Percentiles rank a stretch among this genome's conserved stretches.
Evolutionary conservation across 2,113 vertebrate genomes (phyloP).

Genomic region (Myiopsitta monachus): DNA sequence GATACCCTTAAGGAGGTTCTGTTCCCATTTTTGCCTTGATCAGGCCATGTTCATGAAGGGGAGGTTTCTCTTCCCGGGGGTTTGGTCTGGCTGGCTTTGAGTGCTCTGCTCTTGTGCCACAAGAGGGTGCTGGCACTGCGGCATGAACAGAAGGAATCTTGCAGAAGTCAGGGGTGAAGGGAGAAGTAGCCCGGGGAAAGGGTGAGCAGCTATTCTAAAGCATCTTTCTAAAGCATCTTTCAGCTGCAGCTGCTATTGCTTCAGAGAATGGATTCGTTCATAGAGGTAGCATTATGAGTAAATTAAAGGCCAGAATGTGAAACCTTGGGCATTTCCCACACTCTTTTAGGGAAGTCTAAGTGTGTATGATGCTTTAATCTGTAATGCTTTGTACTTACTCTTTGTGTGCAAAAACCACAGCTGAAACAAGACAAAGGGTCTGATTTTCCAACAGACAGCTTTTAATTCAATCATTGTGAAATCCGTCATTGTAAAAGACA

Average conservation of each 20-base stretch:
- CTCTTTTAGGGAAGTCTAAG: background rate
- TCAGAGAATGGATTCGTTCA: background rate
- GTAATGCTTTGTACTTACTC: background rate
- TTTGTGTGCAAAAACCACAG: background rate
- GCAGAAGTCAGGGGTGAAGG: background rate
- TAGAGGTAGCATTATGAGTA: background rate
- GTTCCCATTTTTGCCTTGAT: background rate
- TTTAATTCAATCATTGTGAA: background rate
- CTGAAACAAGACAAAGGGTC: background rate
- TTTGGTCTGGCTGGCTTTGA: background rate
- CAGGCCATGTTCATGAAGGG: background rate
- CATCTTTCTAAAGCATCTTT: background rate
- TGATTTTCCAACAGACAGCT: background rate
- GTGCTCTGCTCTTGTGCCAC: background rate
- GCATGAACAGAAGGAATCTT: rapidly evolving
- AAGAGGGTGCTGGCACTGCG: background rate
- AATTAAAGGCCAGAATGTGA: background rate
- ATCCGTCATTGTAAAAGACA: background rate
- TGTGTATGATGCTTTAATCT: background rate
- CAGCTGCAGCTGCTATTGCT: background rate
- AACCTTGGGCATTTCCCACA: background rate
- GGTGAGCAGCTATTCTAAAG: background rate
- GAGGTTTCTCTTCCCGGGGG: background rate
- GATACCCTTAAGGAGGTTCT: background rate
- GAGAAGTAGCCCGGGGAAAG: background rate